Evolutionary conservation across 2,888 invertebrate genomes (phyloP).

Genomic region (Cyrtodaria siliqua): DNA sequence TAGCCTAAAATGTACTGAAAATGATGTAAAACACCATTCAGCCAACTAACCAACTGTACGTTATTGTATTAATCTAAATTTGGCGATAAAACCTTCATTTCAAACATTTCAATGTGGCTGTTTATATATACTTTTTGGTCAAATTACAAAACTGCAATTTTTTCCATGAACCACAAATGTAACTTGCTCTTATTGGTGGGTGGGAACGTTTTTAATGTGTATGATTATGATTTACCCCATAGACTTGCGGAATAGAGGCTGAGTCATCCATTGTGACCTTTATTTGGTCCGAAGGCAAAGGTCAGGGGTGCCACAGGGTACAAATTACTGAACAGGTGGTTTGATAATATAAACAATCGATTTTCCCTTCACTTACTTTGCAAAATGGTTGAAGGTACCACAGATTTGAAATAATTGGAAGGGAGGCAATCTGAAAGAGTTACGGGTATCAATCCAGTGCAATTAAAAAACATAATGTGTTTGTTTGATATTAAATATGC

Average conservation of each 20-base stretch:
- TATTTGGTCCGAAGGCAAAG: constrained; percentile 15
- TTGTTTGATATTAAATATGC: no score
- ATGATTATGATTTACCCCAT: constrained; percentile 67
- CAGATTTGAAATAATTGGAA: no score
- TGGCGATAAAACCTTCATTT: no score
- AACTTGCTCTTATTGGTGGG: constrained; percentile 19
- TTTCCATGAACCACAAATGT: background rate
- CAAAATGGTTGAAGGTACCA: background rate
- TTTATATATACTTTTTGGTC: no score
- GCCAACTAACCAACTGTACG: no score
- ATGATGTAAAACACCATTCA: no score
- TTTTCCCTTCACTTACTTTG: constrained; percentile 9
- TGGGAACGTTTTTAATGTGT: constrained; percentile 23
- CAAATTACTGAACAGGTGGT: constrained; percentile 27
- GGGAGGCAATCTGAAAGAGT: no score
- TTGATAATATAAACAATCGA: constrained; percentile 6
- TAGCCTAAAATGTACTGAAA: no score
- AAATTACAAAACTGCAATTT: constrained; percentile 2
- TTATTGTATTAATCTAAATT: no score
- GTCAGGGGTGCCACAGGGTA: constrained; percentile 32
- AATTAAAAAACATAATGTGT: no score
- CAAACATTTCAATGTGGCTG: no score
- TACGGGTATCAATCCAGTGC: no score
- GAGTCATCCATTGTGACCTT: constrained; percentile 44
- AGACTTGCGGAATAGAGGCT: constrained; percentile 68